phyloP scores from a whole-genome alignment of 2,113 vertebrate genomes.

The Heliornis fulica region DNA sequence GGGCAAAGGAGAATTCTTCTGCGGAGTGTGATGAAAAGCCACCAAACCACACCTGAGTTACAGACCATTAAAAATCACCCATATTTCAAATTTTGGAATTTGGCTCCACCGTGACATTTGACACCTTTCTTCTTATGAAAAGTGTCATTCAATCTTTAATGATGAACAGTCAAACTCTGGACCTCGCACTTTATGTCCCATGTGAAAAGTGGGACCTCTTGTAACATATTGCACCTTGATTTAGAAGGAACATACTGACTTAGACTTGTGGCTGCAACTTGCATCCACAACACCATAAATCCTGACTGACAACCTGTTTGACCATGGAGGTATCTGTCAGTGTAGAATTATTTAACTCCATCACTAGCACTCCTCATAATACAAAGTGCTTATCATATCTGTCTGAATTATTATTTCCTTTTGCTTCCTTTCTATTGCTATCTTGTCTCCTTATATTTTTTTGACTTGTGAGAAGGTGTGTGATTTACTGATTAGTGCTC shows the following conservation, averaged over 20 bases:
- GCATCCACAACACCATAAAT: not conserved
- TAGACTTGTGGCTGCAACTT: not conserved
- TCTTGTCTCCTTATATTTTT: slow-evolving; percentile 18
- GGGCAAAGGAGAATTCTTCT: not conserved
- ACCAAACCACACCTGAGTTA: slow-evolving; percentile 14
- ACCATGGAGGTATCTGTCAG: not conserved
- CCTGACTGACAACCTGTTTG: not conserved
- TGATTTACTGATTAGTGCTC: not conserved
- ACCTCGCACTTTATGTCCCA: not conserved
- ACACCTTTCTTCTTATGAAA: slow-evolving; percentile 33
- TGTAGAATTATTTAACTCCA: not conserved
- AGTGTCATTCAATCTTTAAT: not conserved
- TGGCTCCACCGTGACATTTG: not conserved
- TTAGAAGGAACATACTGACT: not conserved
- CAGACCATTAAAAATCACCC: not conserved
- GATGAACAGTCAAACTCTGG: not conserved
- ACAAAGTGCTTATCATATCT: not conserved
- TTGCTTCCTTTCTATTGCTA: not conserved
- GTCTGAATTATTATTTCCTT: not conserved
- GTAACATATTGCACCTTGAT: not conserved
- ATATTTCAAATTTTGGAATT: slow-evolving; percentile 41
- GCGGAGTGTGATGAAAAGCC: slow-evolving; percentile 6
- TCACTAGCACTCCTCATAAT: not conserved
- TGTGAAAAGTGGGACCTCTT: not conserved
- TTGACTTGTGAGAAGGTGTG: not conserved